A percentile compares a stretch with the other conserved stretches of the same genome.
phyloP scores from a whole-genome alignment of 2,888 invertebrate genomes.

The Phengaris arion region DNA sequence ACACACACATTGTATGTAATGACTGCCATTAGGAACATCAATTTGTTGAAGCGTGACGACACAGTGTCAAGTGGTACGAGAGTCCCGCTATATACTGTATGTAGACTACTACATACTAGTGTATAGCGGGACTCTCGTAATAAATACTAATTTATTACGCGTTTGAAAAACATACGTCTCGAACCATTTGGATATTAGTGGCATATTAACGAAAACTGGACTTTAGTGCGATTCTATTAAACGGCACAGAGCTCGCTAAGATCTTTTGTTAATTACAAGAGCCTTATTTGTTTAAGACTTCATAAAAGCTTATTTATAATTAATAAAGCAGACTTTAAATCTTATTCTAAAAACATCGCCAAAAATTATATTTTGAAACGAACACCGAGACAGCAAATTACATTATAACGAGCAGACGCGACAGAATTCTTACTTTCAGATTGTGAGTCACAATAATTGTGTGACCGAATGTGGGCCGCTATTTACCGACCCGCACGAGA shows the following conservation, averaged over 20 bases:
- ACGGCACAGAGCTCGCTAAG: no score
- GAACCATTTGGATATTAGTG: conserved; percentile 36
- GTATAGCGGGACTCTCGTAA: no score
- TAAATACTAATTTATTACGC: conserved; percentile 47
- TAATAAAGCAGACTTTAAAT: background rate
- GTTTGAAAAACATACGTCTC: background rate
- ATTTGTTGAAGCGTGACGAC: conserved; percentile 64
- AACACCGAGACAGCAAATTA: background rate
- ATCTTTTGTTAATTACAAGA: no score
- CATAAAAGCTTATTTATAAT: no score
- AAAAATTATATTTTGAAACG: background rate
- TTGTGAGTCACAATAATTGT: conserved; percentile 64
- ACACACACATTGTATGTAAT: conserved; percentile 69
- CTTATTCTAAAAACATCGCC: background rate
- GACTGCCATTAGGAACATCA: conserved; percentile 67
- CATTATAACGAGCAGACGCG: conserved; percentile 25
- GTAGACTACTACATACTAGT: no score
- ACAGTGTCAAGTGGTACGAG: conserved; percentile 45
- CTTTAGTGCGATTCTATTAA: no score
- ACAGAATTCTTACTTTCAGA: conserved; percentile 54
- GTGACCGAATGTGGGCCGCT: conserved; percentile 68
- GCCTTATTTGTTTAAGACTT: no score
- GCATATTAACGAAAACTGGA: conserved; percentile 36
- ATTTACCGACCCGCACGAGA: conserved; percentile 61
- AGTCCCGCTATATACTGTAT: conserved; percentile 59